Evolutionary conservation across 2,113 vertebrate genomes (phyloP).

Genomic region (Columbina picui): DNA sequence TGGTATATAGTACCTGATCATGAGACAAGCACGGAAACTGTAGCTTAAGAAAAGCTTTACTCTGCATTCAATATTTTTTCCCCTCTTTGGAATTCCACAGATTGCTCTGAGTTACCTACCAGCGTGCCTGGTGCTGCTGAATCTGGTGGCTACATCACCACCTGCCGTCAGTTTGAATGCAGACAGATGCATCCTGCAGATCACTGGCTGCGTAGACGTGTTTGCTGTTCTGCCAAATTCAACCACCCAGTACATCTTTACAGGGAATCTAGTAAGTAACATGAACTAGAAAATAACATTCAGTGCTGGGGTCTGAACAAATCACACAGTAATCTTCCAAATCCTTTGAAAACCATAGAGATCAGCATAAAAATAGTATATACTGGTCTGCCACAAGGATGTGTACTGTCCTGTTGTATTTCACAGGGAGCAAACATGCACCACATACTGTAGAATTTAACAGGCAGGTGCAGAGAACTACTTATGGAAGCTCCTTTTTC

Average conservation of each 20-base stretch:
- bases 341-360: neutral
- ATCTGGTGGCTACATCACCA: conserved; percentile 56
- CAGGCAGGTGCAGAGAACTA: neutral
- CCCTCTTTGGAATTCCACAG: neutral
- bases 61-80: neutral
- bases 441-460: neutral
- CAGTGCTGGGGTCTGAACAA: neutral
- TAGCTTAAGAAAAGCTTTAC: neutral
- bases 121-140: conserved; percentile 43
- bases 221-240: conserved; percentile 52
- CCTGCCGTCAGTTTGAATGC: conserved; percentile 44
- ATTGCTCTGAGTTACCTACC: neutral
- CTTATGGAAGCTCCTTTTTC: neutral
- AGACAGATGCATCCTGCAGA: conserved; percentile 57
- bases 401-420: neutral
- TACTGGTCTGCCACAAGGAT: neutral
- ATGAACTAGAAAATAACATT: neutral
- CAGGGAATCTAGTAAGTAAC: conserved; percentile 69
- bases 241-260: conserved; percentile 31
- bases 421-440: neutral
- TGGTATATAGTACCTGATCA: neutral
- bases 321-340: neutral
- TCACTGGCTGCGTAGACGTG: conserved; percentile 49
- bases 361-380: neutral
- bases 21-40: neutral